Evolutionary conservation across 1,140 invertebrate species (phyloP), one percentile per base, ranked within the genome.

Genomic region (Oreohelix idahoensis): DNA sequence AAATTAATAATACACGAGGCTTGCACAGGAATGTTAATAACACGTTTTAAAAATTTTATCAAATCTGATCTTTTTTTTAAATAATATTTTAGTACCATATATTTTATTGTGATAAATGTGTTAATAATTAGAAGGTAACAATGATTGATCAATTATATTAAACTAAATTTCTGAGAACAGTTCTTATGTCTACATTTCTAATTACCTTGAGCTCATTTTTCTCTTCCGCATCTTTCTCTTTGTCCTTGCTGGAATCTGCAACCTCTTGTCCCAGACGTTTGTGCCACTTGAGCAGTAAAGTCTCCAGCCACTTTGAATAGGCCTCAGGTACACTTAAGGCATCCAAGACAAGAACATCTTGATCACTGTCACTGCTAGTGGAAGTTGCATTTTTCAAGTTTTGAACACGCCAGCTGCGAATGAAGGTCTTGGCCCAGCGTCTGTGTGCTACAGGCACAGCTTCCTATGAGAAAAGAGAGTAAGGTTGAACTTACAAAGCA

Each of bases 351-450:
- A 81, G 1, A 32, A 29, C n/a, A 15, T 81, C 69, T 45, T 71
- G 23, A 36, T 81, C 79, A 71, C 66, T 71, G n/a, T 81, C 79
- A 35, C 79, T 81, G 66, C 45, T 81, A n/a, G 79, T 81, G 39
- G 79, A 70, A 1, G 79, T 81, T 42, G 69, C 63, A 51, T 81
- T 81, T 39, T 70, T 81, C 29, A 81, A 45, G 36, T 81, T 70
- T 23, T 53, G 15, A 11, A 53, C 51, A 1, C 79, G 38, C 79
- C 79, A 81, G 36, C n/a, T 51, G 8, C 51, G 45, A 26, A 81
- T 81, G 42, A 42, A 71, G 23, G 11, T n/a, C 45, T 81, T 81
- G 2, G 79, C 79, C 79, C 79, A 81, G 66, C 79, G 79, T 35
- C 79, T 63, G 42, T 81, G 79, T 36, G 39, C n/a, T 8, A 81